Evolutionary conservation across 35 echinoderm and acorn worm species (phyloP).

Genomic region (Strongylocentrotus purpuratus): DNA sequence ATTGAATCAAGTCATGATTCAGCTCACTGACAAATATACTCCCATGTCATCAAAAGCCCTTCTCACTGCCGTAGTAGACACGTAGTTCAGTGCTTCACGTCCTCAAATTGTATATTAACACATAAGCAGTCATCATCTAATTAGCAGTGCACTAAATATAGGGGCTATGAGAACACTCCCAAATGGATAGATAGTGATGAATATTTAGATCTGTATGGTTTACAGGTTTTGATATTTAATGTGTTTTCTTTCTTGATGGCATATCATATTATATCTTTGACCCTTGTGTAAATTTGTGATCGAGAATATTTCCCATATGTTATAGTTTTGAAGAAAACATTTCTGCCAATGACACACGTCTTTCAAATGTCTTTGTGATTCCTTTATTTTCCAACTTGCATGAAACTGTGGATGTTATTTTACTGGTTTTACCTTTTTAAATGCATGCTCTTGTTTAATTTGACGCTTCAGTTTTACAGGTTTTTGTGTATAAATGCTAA

Average conservation of each 20-base stretch:
- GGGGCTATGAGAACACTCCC: not conserved
- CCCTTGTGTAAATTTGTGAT: not conserved
- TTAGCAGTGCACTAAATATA: not conserved
- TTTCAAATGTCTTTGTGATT: not conserved
- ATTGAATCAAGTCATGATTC: not conserved
- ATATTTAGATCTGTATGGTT: no score
- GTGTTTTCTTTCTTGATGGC: not conserved
- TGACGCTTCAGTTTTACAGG: no score
- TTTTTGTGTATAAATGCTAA: no score
- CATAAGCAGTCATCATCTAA: not conserved
- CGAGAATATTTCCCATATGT: not conserved
- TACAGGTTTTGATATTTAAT: no score
- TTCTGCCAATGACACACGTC: not conserved
- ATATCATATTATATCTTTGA: not conserved
- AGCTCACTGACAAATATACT: not conserved
- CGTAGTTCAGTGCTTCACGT: not conserved
- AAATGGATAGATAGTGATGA: no score
- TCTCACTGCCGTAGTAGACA: not conserved
- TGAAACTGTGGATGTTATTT: not conserved
- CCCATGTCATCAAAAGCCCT: not conserved
- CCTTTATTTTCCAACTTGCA: not conserved
- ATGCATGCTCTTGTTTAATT: not conserved
- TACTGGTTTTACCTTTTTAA: not conserved
- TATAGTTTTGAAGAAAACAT: not conserved
- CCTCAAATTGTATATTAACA: not conserved